phyloP scores from a whole-genome alignment of 1,140 invertebrate species.

The Drosophila rufa region DNA sequence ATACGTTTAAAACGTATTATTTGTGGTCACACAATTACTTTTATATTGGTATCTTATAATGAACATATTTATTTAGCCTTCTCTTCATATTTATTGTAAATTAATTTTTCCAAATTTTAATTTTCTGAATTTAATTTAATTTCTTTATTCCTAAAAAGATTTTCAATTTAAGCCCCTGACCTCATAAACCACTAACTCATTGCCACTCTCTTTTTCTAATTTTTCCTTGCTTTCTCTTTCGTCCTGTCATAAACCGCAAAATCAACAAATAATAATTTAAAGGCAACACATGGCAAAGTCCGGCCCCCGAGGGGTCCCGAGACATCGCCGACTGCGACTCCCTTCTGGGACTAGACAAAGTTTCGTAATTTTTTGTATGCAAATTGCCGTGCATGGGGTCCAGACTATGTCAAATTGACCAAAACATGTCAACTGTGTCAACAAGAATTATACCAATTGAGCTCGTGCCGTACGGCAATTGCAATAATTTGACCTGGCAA shows the following conservation, averaged over 20 bases:
- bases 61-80: no score
- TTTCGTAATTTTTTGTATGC: conserved; percentile 49
- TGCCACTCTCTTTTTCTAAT: neutral
- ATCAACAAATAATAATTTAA: conserved; percentile 59
- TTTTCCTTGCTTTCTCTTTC: neutral
- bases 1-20: no score
- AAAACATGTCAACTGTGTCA: conserved; percentile 46
- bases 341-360: conserved; percentile 37
- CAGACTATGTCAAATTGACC: conserved; percentile 28
- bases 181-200: conserved; percentile 2
- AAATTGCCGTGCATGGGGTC: conserved; percentile 45
- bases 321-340: conserved; percentile 6
- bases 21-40: no score
- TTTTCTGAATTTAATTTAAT: neutral
- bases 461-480: conserved; percentile 1
- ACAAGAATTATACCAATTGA: conserved; percentile 41
- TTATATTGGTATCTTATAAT: no score
- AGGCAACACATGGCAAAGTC: conserved; percentile 32
- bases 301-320: neutral
- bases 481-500: conserved; percentile 30
- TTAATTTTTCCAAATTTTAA: neutral
- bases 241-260: conserved; percentile 21
- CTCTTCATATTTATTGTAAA: no score
- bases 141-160: no score
- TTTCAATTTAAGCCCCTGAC: conserved; percentile 6